Evolutionary conservation across 2,797 vertebrate species (phyloP), one percentile per base, ranked within the genome.

Genomic region (Tauraco hartlaubi): DNA sequence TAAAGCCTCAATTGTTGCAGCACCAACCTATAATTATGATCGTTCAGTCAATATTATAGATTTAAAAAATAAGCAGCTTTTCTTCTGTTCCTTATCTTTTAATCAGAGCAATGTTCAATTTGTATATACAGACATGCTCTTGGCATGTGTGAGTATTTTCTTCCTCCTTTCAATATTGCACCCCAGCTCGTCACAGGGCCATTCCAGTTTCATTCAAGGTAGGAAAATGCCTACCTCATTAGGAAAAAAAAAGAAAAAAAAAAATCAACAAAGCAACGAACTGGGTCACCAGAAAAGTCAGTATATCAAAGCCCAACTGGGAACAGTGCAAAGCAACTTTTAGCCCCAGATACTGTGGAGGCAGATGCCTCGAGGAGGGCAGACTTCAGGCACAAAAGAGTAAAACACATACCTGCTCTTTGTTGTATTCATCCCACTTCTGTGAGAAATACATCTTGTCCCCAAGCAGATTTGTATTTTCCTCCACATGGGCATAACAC

Each of bases 1-100:
- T 88, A 55, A 39, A 68, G 41, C 62, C 29, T 92, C 46, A 55
- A 61, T 52, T 71, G 15, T 69, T 88, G 33, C 61, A 92, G 26
- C 33, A 63, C 28, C 28, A 73, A 58, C 48, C 41, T 43, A 56
- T 78, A 91, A 86, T 90, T 94, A 72, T 82, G 55, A 91, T 78
- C 15, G 2, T 66, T 91, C 44, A 55, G 59, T 96, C 92, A 75
- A 94, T 95, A 92, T 18, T 92, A 92, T 56, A 56, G 76, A 92
- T 73, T 87, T 74, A 1, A 88, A 33, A 93, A 80, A 72, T 39
- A 90, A 85, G 54, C 48, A 72, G 39, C 46, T 92, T 81, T 84
- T 87, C 61, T 89, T 96, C 52, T 84, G 7, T 69, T 92, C 43
- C 28, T 77, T 85, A 90, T 89, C 73, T 78, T 78, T 35, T 80